Conservation (phyloP, 2,888 invertebrate genomes). For the Macaria liturata region DNA sequence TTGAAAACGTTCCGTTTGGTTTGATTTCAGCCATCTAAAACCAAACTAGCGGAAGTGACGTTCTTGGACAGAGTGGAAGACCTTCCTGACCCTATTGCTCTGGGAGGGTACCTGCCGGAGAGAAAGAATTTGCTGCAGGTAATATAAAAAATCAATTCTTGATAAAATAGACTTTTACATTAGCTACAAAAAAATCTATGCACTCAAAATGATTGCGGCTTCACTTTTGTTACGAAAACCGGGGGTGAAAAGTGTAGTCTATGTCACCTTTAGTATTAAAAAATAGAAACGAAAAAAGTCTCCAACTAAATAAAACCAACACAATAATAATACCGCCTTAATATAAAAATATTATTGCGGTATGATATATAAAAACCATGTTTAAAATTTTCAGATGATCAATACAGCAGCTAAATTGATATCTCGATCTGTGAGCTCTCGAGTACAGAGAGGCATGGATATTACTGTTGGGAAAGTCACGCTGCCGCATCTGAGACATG, state of each 20-base stretch:
- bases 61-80: conserved; percentile 68
- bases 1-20: neutral
- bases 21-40: conserved; percentile 63
- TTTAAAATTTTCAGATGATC: conserved; percentile 54
- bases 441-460: conserved; percentile 65
- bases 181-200: too few relatives aligned
- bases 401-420: conserved; percentile 61
- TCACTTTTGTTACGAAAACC: too few relatives aligned
- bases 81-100: conserved; percentile 64
- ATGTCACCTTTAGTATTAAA: too few relatives aligned
- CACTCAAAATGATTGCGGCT: too few relatives aligned
- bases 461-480: conserved; percentile 60
- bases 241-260: too few relatives aligned
- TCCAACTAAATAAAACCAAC: too few relatives aligned
- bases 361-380: too few relatives aligned
- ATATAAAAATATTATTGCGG: too few relatives aligned
- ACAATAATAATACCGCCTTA: too few relatives aligned
- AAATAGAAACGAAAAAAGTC: too few relatives aligned
- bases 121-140: conserved; percentile 69
- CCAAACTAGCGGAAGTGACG: conserved; percentile 70
- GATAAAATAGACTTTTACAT: too few relatives aligned
- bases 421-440: conserved; percentile 55
- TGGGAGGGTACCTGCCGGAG: conserved; percentile 57
- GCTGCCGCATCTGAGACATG: conserved; percentile 61
- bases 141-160: neutral